Evolutionary conservation across 2,797 vertebrate species (phyloP), one percentile per base, ranked within the genome.

Genomic region (Leucoraja ocellata): DNA sequence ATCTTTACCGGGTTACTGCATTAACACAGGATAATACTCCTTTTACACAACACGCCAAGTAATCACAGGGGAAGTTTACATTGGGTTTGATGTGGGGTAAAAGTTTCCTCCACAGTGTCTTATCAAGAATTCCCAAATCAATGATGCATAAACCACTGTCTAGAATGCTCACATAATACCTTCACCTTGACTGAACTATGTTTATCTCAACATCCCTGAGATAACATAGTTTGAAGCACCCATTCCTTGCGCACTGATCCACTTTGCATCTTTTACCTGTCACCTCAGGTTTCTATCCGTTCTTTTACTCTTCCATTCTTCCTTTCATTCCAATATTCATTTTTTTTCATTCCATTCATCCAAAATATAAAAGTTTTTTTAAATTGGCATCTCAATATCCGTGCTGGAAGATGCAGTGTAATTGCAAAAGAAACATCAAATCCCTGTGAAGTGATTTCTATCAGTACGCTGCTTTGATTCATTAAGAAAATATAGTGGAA

Each of bases 1-100:
- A 96, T 97, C 95, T 96, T 96, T 95, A 97, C 95, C 94, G 95
- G 95, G 96, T 68, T 93, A 94, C 61, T 94, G 88, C 94, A 94
- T 93, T 95, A 95, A 96, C 63, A 65, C 58, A 58, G 54, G 54
- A 61, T 32, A 63, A 86, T 5, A 88, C 14, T 16, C n/a, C 14
- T 16, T 68, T 63, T 68, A 23, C n/a, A 32, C 84, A 88, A 65
- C n/a, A 68, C 14, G 32, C 68, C 63, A 36, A 68, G 32, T 79
- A 79, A 39, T 39, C 63, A 4, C 94, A 94, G 93, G 93, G 93
- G 95, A 94, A 95, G 93, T 94, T 78, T 94, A 95, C 93, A 94
- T 94, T 18, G 65, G 14, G 63, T 18, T 68, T 65, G n/a, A 88
- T 61, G 28, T 23, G 21, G 84, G n/a, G 63, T 68, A 88, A 65